phyloP scores from a whole-genome alignment of 2,888 invertebrate genomes.

The Heliothis peltigera region DNA sequence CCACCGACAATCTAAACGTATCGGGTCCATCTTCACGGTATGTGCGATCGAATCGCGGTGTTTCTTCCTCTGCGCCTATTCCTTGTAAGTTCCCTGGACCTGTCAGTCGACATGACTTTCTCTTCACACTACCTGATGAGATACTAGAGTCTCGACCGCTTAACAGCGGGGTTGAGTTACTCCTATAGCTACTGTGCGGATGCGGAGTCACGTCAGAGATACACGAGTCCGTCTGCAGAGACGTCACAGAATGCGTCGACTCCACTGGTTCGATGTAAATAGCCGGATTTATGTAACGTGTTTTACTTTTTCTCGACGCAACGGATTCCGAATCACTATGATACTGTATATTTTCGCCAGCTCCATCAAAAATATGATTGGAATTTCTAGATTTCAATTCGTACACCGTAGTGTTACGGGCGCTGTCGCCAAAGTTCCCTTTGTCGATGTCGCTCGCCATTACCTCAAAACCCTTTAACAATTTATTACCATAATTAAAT shows the following conservation, averaged over 20 bases:
- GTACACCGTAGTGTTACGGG: conserved; percentile 67
- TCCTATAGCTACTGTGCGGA: conserved; percentile 83
- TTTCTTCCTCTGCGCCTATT: conserved; percentile 69
- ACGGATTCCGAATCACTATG: conserved; percentile 84
- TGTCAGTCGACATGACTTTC: conserved; percentile 80
- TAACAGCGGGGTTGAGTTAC: conserved; percentile 84
- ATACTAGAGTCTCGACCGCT: conserved; percentile 79
- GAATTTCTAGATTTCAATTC: conserved; percentile 71
- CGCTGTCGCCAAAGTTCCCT: conserved; percentile 82
- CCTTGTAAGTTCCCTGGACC: conserved; percentile 54
- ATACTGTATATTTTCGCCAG: conserved; percentile 83
- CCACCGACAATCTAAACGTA: conserved; percentile 84
- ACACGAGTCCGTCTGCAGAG: conserved; percentile 77
- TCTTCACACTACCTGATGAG: conserved; percentile 79
- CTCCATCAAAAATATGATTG: conserved; percentile 84
- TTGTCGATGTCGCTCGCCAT: conserved; percentile 80
- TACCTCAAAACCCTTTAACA: conserved; percentile 63
- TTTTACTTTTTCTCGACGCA: conserved; percentile 81
- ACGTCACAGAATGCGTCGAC: conserved; percentile 81
- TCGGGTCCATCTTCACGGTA: conserved; percentile 83
- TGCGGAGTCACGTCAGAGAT: conserved; percentile 83
- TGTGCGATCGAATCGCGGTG: conserved; percentile 77
- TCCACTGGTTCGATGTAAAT: conserved; percentile 89
- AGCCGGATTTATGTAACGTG: conserved; percentile 90
- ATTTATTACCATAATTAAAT: conserved; percentile 55